A percentile compares a stretch with the other conserved stretches of the same genome.
Evolutionary conservation across 2,113 vertebrate species (phyloP).

Genomic region (Corydoras maculifer): DNA sequence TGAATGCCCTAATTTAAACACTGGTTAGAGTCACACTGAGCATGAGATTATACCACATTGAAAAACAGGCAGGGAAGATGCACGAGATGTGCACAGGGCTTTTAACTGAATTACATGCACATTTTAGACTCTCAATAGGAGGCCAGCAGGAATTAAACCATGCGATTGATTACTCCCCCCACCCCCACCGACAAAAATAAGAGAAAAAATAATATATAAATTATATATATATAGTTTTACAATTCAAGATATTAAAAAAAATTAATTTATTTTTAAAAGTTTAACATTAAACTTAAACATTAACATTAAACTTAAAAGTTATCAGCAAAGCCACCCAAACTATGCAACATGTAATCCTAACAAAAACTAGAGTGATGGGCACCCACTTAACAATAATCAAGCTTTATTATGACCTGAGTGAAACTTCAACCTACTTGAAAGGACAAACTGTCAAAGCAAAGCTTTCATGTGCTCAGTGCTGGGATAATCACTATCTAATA

Average conservation of each 20-base stretch:
- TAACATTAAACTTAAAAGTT: no score
- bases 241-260: no score
- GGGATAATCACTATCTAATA: conserved; percentile 61
- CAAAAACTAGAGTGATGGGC: neutral
- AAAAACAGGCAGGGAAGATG: conserved; percentile 56
- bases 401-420: conserved; percentile 41
- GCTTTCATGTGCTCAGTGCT: conserved; percentile 49
- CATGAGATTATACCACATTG: conserved; percentile 54
- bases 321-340: no score
- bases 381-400: conserved; percentile 40
- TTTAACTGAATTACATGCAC: conserved; percentile 74
- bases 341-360: neutral
- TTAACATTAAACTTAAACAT: no score
- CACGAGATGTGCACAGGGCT: conserved; percentile 54
- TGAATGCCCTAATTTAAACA: conserved; percentile 32
- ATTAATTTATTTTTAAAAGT: no score
- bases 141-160: conserved; percentile 69
- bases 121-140: conserved; percentile 70
- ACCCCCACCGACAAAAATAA: conserved; percentile 44
- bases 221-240: conserved; percentile 24
- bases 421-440: conserved; percentile 56
- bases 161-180: conserved; percentile 65
- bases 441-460: conserved; percentile 52
- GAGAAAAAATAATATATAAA: conserved; percentile 46
- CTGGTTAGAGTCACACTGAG: conserved; percentile 39